These are phyloP conservation scores for Phanerotoma sp. DNA, from an alignment of 2,888 invertebrate genomes.

Conservation along the genomic window DNA sequence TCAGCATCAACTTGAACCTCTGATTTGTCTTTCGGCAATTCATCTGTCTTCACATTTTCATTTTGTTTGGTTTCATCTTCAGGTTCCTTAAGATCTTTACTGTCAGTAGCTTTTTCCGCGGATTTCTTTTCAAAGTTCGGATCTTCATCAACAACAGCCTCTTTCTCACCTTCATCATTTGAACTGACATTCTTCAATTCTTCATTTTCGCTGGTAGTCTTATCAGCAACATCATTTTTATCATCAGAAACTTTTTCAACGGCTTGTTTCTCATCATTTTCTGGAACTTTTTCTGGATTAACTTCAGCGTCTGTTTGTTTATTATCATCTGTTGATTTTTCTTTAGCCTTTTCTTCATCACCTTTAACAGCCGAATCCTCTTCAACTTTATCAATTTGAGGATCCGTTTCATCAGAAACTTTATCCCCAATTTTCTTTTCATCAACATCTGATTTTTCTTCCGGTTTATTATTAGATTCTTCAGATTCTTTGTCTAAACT, in stretches of 20 bases:
- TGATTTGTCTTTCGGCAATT: background rate
- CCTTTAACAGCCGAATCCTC: background rate
- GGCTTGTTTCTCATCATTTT: conserved; percentile 33
- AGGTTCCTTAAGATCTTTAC: conserved; percentile 15
- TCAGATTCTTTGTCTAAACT: background rate
- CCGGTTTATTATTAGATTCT: conserved; percentile 42
- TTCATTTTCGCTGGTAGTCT: background rate
- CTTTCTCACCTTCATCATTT: conserved; percentile 22
- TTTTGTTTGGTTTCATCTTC: conserved; percentile 26
- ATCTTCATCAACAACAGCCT: too few relatives aligned
- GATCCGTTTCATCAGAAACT: conserved; percentile 26
- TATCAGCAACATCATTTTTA: conserved; percentile 19
- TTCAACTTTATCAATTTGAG: conserved; percentile 19
- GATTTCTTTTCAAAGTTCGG: too few relatives aligned
- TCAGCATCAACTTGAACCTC: conserved; percentile 31
- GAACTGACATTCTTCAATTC: background rate
- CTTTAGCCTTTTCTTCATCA: conserved; percentile 8
- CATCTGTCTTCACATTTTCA: conserved; percentile 20
- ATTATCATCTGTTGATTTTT: conserved; percentile 26
- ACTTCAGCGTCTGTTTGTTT: conserved; percentile 36
- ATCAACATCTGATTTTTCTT: conserved; percentile 39
- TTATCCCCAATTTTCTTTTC: conserved; percentile 34
- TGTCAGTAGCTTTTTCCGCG: conserved; percentile 21
- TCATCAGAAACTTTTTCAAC: conserved; percentile 25
- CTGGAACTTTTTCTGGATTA: conserved; percentile 33